Base-by-base conservation (phyloP, 2,113 vertebrate species). In the Odontophorus gujanensis region DNA sequence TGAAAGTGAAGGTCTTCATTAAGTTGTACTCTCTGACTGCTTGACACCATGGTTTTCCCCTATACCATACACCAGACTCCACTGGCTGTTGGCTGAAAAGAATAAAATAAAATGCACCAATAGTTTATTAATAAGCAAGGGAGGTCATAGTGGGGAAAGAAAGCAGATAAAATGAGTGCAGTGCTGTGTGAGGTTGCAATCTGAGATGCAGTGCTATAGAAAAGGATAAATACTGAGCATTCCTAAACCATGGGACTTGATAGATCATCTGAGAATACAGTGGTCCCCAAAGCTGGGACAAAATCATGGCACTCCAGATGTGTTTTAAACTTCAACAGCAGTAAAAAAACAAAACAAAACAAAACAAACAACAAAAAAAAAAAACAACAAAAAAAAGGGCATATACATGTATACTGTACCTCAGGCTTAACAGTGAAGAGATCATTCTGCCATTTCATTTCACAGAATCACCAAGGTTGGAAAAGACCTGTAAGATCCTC, bases 391-490 rank as follows among this genome's bases (percentile, higher is more conserved):
- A 20, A 1, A 72, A 68, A 73, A 40, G 42, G 4, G 5, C 1
- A 6, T 9, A 5, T 43, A 19, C 26, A 25, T 2, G 13, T 16
- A 38, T 1, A 0, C 5, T 38, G 24, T 66, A 8, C 34, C 47
- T 82, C 5, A 0, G 42, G 45, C 51, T 59, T 80, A 66, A 42
- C 3, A 5, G 59, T 16, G 20, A 90, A 53, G 40, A 36, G 34
- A 48, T 87, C 80, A 67, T 38, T 40, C 25, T 47, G 40, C 40
- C 40, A 40, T 40, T 40, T 40, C 40, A 13, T 40, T 40, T 40
- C 40, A 40, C 40, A 40, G 40, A 40, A 40, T 40, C 40, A 40
- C 40, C 40, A 40, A 4, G 40, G 40, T 40, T 40, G 40, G 40
- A 40, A 40, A 40, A 40, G 40, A 40, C 40, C 40, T 40, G 40